Evolutionary conservation across 1,140 invertebrate genomes (phyloP).

Genomic region (Drosophila pseudoananassae): DNA sequence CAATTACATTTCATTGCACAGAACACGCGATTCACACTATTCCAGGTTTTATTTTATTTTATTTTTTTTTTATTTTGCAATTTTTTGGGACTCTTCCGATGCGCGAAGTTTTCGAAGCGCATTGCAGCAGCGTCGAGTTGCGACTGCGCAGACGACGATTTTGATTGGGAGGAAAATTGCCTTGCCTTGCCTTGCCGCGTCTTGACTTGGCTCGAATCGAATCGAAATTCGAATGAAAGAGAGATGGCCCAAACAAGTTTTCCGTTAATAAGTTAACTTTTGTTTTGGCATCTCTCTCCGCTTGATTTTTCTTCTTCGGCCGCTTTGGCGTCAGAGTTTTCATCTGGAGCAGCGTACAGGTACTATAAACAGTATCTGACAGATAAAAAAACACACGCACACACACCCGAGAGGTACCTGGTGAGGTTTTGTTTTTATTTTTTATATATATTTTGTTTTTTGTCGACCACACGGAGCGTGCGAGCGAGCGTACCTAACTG

Average conservation of each 20-base stretch:
- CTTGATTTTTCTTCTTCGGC: slow-evolving; percentile 38
- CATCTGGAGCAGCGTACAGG: slow-evolving; percentile 38
- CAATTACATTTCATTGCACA: slow-evolving; percentile 43
- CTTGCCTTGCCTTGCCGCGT: neutral
- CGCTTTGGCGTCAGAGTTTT: slow-evolving; percentile 19
- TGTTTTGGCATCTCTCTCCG: slow-evolving; percentile 49
- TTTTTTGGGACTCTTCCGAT: slow-evolving; percentile 7
- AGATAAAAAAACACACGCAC: slow-evolving; percentile 10
- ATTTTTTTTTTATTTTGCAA: slow-evolving; percentile 12
- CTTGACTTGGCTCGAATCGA: neutral
- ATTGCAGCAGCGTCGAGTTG: slow-evolving; percentile 59
- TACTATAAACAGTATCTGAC: slow-evolving; percentile 1
- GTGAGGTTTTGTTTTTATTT: slow-evolving; percentile 20
- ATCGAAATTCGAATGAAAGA: slow-evolving; percentile 47
- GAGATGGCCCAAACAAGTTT: slow-evolving; percentile 51
- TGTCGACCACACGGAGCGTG: slow-evolving; percentile 69
- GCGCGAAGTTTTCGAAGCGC: slow-evolving; percentile 37
- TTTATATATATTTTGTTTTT: slow-evolving; percentile 24
- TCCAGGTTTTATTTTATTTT: slow-evolving; percentile 34
- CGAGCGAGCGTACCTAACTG: slow-evolving; percentile 75
- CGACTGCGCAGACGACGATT: slow-evolving; percentile 64
- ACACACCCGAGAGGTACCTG: slow-evolving; percentile 7
- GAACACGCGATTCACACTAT: slow-evolving; percentile 38
- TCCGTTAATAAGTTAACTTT: slow-evolving; percentile 51
- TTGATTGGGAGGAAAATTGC: slow-evolving; percentile 48